Percentiles rank a stretch among this genome's conserved stretches.
These are phyloP conservation scores for Pelochelys cantorii DNA, from an alignment of 2,797 vertebrate genomes.

Conservation along the genomic window DNA sequence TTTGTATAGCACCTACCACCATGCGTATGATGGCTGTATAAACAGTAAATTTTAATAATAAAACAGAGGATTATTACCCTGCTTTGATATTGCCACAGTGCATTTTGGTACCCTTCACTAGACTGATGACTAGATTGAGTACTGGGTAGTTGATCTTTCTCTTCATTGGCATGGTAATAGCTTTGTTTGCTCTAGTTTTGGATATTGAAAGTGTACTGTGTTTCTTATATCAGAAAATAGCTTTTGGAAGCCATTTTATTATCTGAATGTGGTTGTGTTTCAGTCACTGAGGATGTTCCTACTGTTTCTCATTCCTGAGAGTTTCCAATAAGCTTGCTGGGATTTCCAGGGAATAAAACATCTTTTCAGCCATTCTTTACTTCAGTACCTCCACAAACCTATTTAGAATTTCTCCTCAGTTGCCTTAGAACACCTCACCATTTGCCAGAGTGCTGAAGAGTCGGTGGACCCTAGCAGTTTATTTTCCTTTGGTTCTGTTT, in stretches of 20 bases:
- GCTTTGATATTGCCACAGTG: not conserved
- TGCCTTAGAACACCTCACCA: not conserved
- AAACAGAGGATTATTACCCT: not conserved
- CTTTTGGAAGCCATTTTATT: not conserved
- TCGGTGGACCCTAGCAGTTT: not conserved
- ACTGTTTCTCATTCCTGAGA: slow-evolving; percentile 6
- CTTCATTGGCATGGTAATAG: not conserved
- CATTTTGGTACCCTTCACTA: not conserved
- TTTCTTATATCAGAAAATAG: not conserved
- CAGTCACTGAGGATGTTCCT: not conserved
- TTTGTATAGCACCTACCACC: not conserved
- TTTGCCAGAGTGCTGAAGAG: not conserved
- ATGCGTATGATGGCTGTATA: not conserved
- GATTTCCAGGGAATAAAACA: not conserved
- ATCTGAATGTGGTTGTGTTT: not conserved
- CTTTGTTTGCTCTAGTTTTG: not conserved
- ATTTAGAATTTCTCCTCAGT: not conserved
- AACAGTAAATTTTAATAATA: not conserved
- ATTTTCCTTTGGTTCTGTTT: slow-evolving; percentile 28
- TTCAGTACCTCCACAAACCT: not conserved
- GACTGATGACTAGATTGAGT: not conserved
- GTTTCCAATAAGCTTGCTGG: not conserved
- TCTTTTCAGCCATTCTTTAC: not conserved
- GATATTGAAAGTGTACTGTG: not conserved
- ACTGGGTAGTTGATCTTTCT: not conserved